Conservation (phyloP, 2,113 vertebrate genomes). For the Microcebus murinus region DNA sequence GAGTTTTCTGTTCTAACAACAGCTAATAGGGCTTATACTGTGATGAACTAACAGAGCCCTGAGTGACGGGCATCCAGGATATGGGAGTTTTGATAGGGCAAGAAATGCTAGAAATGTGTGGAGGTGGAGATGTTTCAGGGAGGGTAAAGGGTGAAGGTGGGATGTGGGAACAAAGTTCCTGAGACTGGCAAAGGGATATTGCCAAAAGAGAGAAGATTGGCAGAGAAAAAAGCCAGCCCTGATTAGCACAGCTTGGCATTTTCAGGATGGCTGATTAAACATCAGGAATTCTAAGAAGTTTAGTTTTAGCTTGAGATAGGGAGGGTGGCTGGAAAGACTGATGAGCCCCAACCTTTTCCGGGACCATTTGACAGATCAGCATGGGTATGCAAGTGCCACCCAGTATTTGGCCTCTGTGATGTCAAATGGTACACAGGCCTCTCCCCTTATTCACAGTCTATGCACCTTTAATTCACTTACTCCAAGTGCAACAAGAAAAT, state of each 20-base stretch:
- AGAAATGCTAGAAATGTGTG: not conserved
- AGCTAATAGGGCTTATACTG: not conserved
- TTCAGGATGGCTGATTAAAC: slow-evolving; percentile 7
- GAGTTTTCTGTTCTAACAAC: not conserved
- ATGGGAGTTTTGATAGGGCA: not conserved
- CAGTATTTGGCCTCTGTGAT: not conserved
- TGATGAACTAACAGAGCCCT: not conserved
- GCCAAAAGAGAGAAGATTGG: not conserved
- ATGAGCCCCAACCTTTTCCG: not conserved
- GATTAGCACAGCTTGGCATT: not conserved
- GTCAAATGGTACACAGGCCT: not conserved
- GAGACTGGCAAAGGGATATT: not conserved
- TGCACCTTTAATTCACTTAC: slow-evolving; percentile 50
- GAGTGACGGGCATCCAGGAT: not conserved
- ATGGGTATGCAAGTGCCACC: slow-evolving; percentile 39
- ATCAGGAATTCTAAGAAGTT: not conserved
- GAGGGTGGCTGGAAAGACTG: not conserved
- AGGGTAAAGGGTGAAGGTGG: not conserved
- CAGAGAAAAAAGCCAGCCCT: not conserved
- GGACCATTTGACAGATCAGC: slow-evolving; percentile 22
- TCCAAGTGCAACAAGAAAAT: not conserved
- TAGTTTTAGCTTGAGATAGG: not conserved
- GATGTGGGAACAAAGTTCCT: not conserved
- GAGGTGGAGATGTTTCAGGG: not conserved
- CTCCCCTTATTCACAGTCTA: not conserved